Base-by-base conservation (phyloP, 2,888 invertebrate genomes). In the Metacarcinus magister region DNA sequence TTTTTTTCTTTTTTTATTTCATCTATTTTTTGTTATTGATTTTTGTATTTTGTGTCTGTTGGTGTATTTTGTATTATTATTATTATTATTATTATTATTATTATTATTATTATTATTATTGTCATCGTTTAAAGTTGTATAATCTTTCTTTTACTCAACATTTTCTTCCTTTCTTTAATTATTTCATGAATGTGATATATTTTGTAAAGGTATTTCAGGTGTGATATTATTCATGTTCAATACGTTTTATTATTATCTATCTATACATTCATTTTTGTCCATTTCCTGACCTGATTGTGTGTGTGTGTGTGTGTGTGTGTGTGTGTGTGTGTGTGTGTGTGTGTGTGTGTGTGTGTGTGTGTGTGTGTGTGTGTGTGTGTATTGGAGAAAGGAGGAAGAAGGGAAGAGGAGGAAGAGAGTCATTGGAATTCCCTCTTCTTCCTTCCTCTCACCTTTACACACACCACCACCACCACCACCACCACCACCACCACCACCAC, bases 41-140 rank as follows among this genome's bases (percentile, higher is more conserved):
- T 54, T 54, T 54, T 7, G 5, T 54, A 0, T 54, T 1, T 54
- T 46, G 46, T 46, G 46, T 46, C 5, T 46, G 46, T 46, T 4
- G 4, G 46, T 46, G 46, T 46, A 10, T 46, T 16, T 44, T 2
- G 19, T 23, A 0, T 8, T 92, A 1, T 16, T 44, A 1, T 8
- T 92, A 8, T 92, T 43, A 3, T 92, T 16, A 8, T 92, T 92
- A 3, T 92, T 92, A 92, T 92, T 92, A 39, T 92, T 92, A 8
- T 39, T 92, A 39, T 92, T 13, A 39, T 92, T 92, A 8, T 92
- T 92, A 92, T 92, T 92, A 92, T 92, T 92, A 92, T 92, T 92
- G 0, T 16, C 0, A 39, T 92, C 10, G 10, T 48, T 48, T 92
- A 19, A 23, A 89, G 0, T 89, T 0, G 16, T 89, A 7, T 43